A percentile compares a stretch with the other conserved stretches of the same genome.
phyloP scores from a whole-genome alignment of 2,113 vertebrate species.

The Xerus inauris region DNA sequence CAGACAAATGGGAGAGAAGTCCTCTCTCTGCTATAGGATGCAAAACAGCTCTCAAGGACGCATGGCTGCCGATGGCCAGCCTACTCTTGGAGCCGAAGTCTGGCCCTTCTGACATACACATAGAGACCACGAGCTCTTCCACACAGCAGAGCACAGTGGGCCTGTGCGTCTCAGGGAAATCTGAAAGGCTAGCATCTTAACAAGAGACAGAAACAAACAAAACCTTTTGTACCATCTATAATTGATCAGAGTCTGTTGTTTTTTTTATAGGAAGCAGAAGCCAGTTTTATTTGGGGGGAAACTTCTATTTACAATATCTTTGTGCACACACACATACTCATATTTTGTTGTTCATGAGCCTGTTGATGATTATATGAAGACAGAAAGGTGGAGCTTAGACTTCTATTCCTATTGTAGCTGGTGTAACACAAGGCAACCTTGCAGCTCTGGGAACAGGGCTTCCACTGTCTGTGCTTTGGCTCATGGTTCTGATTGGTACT shows the following conservation, averaged over 20 bases:
- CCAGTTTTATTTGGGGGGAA: neutral
- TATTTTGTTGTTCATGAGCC: neutral
- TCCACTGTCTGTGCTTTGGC: neutral
- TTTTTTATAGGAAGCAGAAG: neutral
- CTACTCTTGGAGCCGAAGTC: neutral
- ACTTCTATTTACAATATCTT: neutral
- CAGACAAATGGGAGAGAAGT: constrained; percentile 42
- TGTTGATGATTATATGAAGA: neutral
- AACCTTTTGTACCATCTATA: neutral
- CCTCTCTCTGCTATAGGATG: neutral
- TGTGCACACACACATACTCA: neutral
- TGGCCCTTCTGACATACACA: neutral
- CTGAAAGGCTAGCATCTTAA: neutral
- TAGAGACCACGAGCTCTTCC: neutral
- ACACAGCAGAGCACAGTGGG: neutral
- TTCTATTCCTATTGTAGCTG: neutral
- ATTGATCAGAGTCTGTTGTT: neutral
- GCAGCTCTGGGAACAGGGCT: neutral
- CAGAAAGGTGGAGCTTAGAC: neutral
- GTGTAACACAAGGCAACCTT: neutral
- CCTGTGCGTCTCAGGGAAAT: neutral
- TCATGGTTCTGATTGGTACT: neutral
- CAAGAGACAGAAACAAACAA: neutral
- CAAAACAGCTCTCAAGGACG: constrained; percentile 27
- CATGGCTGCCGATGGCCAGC: constrained; percentile 4